These are phyloP conservation scores for Sinonovacula constricta DNA, from an alignment of 1,140 invertebrate species.

Conservation along the genomic window DNA sequence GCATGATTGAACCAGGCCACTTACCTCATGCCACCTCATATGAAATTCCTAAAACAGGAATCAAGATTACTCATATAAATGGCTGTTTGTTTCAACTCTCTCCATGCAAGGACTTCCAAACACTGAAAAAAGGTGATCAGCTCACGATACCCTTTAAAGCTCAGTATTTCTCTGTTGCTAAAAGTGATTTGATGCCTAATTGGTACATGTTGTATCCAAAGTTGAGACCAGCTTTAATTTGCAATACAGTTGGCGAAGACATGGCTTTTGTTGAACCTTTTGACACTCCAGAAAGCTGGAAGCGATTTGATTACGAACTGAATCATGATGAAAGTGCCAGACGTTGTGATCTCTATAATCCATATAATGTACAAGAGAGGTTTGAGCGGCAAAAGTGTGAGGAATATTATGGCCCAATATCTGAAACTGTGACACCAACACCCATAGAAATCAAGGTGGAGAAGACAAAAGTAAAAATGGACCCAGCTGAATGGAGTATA, in stretches of 20 bases:
- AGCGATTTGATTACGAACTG: constrained; percentile 65
- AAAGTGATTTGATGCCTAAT: constrained; percentile 62
- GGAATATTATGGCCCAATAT: constrained; percentile 10
- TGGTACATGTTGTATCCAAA: constrained; percentile 60
- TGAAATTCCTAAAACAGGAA: constrained; percentile 46
- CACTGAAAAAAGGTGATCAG: constrained; percentile 55
- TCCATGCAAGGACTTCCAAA: constrained; percentile 58
- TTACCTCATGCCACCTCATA: constrained; percentile 52
- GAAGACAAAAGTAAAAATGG: neutral
- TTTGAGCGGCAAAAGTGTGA: constrained; percentile 52
- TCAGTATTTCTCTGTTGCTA: constrained; percentile 65
- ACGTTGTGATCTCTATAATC: constrained; percentile 65
- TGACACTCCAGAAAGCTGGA: constrained; percentile 61
- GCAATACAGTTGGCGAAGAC: constrained; percentile 64
- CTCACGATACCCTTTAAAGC: constrained; percentile 56
- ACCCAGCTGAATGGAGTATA: constrained; percentile 13
- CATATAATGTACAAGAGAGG: constrained; percentile 61
- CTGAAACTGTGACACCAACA: constrained; percentile 55
- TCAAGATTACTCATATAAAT: constrained; percentile 63
- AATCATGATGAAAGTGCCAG: constrained; percentile 40
- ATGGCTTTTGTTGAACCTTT: constrained; percentile 68
- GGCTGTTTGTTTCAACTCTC: constrained; percentile 63
- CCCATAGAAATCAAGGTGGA: constrained; percentile 45
- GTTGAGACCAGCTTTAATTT: constrained; percentile 56
- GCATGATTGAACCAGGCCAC: constrained; percentile 62